Conservation (phyloP, 1,140 invertebrate genomes). For the Macrotrachela quadricornifera region DNA sequence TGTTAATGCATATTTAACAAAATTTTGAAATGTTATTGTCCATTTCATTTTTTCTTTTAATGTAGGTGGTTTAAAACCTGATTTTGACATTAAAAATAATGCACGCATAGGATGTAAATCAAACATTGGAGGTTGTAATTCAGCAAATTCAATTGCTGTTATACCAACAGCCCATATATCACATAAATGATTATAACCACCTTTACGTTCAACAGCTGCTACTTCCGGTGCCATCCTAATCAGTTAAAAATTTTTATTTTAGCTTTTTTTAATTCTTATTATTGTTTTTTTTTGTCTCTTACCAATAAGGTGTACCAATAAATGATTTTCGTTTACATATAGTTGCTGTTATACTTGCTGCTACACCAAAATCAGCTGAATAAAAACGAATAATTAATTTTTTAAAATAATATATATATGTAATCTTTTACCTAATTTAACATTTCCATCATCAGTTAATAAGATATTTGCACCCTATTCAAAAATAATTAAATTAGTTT, state of each 20-base stretch:
- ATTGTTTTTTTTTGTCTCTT: constrained; percentile 8
- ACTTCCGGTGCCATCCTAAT: constrained; percentile 51
- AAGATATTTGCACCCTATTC: constrained; percentile 74
- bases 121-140: constrained; percentile 96
- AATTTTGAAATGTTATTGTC: constrained; percentile 67
- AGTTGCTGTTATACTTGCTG: constrained; percentile 94
- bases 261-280: not conserved
- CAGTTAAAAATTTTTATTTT: not conserved
- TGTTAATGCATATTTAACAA: constrained; percentile 87
- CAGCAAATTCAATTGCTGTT: constrained; percentile 91
- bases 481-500: too few relatives aligned
- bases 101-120: constrained; percentile 93
- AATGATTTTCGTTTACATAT: constrained; percentile 97
- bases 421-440: constrained; percentile 49
- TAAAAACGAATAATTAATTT: too few relatives aligned
- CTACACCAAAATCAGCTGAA: constrained; percentile 86
- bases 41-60: constrained; percentile 88
- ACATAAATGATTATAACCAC: constrained; percentile 94
- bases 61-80: constrained; percentile 86
- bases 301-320: constrained; percentile 98
- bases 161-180: constrained; percentile 99
- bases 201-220: constrained; percentile 93
- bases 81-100: constrained; percentile 94
- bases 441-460: constrained; percentile 78
- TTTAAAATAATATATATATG: too few relatives aligned